Conservation (phyloP, 2,797 vertebrate species). For the Champsocephalus gunnari region DNA sequence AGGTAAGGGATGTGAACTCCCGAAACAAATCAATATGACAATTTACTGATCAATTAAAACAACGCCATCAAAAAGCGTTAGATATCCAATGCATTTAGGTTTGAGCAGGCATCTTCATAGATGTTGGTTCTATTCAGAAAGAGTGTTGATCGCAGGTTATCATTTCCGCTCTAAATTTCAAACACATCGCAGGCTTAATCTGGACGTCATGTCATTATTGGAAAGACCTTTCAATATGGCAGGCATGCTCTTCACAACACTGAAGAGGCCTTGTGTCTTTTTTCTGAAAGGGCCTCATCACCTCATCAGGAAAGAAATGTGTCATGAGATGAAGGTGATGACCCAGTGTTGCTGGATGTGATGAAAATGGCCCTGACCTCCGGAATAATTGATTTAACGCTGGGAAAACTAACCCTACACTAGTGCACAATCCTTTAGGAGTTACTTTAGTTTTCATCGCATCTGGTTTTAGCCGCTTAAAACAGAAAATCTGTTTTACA, state of each 20-base stretch:
- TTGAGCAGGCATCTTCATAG: neutral
- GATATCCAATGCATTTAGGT: neutral
- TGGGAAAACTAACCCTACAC: conserved; percentile 8
- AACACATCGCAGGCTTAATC: conserved; percentile 20
- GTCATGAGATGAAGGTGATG: conserved; percentile 45
- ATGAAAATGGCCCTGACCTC: conserved; percentile 46
- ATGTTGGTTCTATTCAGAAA: conserved; percentile 9
- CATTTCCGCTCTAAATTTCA: conserved; percentile 17
- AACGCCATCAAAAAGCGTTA: neutral
- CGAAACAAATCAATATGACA: conserved; percentile 12
- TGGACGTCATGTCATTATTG: conserved; percentile 52
- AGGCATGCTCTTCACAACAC: conserved; percentile 39
- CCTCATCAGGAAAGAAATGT: conserved; percentile 51
- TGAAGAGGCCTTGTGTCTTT: conserved; percentile 37
- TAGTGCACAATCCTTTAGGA: neutral
- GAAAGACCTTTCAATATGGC: conserved; percentile 49
- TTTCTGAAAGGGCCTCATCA: conserved; percentile 36
- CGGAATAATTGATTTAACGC: conserved; percentile 36
- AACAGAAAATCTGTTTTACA: conserved; percentile 6
- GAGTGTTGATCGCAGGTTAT: neutral
- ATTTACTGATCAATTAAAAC: conserved; percentile 2
- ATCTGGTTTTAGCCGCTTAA: neutral
- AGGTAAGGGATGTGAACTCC: neutral
- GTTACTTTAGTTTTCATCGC: conserved; percentile 5
- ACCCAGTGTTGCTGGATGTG: conserved; percentile 28